Percentiles rank a stretch among this genome's conserved stretches.
Evolutionary conservation across 2,797 vertebrate species (phyloP).

Genomic region (Fistularia tabacaria): DNA sequence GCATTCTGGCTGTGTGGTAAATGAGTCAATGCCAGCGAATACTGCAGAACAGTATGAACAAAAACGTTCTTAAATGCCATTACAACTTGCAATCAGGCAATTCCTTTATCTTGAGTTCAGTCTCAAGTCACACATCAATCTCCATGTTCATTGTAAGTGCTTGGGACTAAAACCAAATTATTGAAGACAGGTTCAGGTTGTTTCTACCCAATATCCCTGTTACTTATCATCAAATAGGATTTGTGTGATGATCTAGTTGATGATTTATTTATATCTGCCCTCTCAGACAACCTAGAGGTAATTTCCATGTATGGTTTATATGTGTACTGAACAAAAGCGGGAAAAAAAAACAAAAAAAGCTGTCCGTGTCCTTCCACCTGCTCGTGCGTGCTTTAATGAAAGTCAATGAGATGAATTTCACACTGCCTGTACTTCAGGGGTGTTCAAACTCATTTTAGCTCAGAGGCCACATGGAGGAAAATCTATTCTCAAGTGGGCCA

Average conservation of each 20-base stretch:
- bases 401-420: conserved; percentile 77
- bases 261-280: conserved; percentile 75
- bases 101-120: background rate
- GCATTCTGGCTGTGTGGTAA: conserved; percentile 20
- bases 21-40: conserved; percentile 12
- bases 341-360: conserved; percentile 22
- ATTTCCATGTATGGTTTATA: conserved; percentile 77
- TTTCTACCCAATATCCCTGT: conserved; percentile 47
- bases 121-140: background rate
- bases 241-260: conserved; percentile 65
- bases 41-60: background rate
- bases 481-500: too few relatives aligned
- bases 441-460: too few relatives aligned
- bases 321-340: conserved; percentile 41
- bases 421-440: conserved; percentile 72
- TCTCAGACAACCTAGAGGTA: conserved; percentile 62
- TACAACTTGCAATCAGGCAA: conserved; percentile 22
- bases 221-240: conserved; percentile 68
- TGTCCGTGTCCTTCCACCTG: conserved; percentile 72
- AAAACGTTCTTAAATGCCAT: background rate
- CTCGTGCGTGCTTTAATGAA: conserved; percentile 75
- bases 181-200: conserved; percentile 50
- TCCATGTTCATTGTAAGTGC: background rate
- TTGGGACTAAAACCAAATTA: conserved; percentile 18
- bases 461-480: too few relatives aligned